phyloP scores from a whole-genome alignment of 2,888 invertebrate species.

The Sylvicola cinctus region DNA sequence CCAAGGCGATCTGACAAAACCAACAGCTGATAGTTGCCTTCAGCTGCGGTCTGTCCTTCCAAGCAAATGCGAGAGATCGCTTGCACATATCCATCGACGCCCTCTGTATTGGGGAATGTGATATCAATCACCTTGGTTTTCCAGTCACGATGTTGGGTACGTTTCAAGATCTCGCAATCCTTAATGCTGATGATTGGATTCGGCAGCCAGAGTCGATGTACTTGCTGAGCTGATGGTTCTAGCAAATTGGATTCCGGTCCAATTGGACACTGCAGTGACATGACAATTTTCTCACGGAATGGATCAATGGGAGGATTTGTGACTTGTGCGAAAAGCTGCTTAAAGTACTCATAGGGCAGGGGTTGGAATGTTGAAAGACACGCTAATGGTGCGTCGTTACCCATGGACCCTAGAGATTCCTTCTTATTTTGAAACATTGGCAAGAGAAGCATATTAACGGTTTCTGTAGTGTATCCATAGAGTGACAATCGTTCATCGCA shows the following conservation, averaged over 20 bases:
- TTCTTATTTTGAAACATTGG: conserved; percentile 95
- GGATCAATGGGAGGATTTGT: conserved; percentile 99
- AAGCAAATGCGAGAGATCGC: conserved; percentile 62
- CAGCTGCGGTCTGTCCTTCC: conserved; percentile 64
- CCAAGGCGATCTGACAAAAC: conserved; percentile 65
- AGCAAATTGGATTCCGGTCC: conserved; percentile 93
- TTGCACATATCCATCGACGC: conserved; percentile 50
- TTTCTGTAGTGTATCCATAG: conserved; percentile 89
- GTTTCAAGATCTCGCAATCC: conserved; percentile 74
- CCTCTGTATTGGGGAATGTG: conserved; percentile 61
- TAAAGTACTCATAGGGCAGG: conserved; percentile 90
- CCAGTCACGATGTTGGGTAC: conserved; percentile 74
- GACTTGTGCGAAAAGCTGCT: conserved; percentile 96
- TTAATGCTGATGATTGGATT: conserved; percentile 86
- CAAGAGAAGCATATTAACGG: conserved; percentile 76
- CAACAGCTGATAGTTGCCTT: conserved; percentile 59
- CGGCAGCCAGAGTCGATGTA: conserved; percentile 74
- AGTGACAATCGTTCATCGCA: conserved; percentile 70
- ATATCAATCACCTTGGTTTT: conserved; percentile 70
- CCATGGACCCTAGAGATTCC: conserved; percentile 98
- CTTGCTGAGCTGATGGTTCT: conserved; percentile 68
- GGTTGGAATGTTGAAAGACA: conserved; percentile 93
- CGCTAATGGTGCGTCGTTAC: conserved; percentile 94
- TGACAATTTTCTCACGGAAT: conserved; percentile 92
- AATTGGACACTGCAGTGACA: conserved; percentile 93